Evolutionary conservation across 64 coral and sea anemone species (phyloP).

Genomic region (Catalaphyllia jardinei): DNA sequence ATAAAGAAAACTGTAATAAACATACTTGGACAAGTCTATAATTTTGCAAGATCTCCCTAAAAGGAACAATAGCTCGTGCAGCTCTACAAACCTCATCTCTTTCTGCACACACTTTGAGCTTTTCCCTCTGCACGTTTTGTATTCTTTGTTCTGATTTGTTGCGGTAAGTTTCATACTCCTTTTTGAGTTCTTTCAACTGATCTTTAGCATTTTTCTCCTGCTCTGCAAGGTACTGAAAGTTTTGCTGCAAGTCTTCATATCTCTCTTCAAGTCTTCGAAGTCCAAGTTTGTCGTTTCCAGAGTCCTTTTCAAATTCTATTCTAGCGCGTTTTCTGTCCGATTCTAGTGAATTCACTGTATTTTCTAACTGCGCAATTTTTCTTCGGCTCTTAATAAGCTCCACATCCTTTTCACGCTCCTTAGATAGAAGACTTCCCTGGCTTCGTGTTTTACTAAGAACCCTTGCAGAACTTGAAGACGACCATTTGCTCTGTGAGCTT

Average conservation of each 20-base stretch:
- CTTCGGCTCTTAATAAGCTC: conserved; percentile 75
- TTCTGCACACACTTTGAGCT: conserved; percentile 77
- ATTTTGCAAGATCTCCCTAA: too few species aligned
- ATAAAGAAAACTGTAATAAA: too few species aligned
- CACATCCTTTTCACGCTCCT: conserved; percentile 78
- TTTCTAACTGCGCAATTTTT: conserved; percentile 81
- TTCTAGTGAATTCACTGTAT: conserved; percentile 65
- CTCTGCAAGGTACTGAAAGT: conserved; percentile 67
- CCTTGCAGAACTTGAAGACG: conserved; percentile 13
- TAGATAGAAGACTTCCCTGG: conserved; percentile 22
- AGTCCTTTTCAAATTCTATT: conserved; percentile 74
- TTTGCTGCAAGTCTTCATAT: conserved; percentile 70
- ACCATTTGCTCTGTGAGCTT: neutral
- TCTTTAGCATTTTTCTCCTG: conserved; percentile 88
- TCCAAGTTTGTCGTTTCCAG: conserved; percentile 46
- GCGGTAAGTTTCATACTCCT: conserved; percentile 70
- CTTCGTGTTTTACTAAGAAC: conserved; percentile 48
- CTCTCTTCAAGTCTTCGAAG: conserved; percentile 55
- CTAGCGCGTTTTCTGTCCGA: conserved; percentile 70
- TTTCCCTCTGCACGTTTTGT: conserved; percentile 86
- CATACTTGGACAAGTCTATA: too few species aligned
- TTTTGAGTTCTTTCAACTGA: conserved; percentile 72
- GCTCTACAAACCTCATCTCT: conserved; percentile 72
- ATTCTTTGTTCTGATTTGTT: conserved; percentile 74
- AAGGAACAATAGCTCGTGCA: neutral